These are phyloP conservation scores for Tetraodon nigroviridis DNA, from an alignment of 2,113 vertebrate genomes.

Conservation along the genomic window DNA sequence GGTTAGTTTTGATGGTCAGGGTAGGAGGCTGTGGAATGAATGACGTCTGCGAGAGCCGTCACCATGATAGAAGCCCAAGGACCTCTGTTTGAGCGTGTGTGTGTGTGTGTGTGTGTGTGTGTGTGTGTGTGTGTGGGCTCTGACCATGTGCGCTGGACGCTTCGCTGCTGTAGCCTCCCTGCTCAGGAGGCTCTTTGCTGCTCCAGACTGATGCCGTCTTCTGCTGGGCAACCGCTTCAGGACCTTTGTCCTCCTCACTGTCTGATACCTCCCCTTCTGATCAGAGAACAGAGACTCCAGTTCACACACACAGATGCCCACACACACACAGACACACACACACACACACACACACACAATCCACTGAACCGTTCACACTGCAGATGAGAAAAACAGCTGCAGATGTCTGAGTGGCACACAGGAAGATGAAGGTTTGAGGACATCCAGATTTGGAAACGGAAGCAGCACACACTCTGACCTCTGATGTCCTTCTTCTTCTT, in stretches of 20 bases:
- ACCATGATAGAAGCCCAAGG: too few relatives aligned
- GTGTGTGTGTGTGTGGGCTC: constrained; percentile 14
- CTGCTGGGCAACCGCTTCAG: constrained; percentile 76
- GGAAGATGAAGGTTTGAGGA: constrained; percentile 1
- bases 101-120: too few relatives aligned
- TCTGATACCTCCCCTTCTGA: constrained; percentile 85
- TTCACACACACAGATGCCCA: background rate
- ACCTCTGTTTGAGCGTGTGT: background rate
- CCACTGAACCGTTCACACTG: background rate
- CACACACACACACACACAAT: too few relatives aligned
- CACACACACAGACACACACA: too few relatives aligned
- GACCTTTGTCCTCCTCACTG: constrained; percentile 88
- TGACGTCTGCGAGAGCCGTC: too few relatives aligned
- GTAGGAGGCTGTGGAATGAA: too few relatives aligned
- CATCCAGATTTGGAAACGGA: constrained; percentile 12
- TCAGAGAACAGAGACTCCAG: constrained; percentile 36
- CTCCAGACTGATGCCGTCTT: constrained; percentile 80
- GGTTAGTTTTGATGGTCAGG: too few relatives aligned
- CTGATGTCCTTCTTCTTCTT: constrained; percentile 57
- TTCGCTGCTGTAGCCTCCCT: constrained; percentile 88
- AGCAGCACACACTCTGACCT: constrained; percentile 66
- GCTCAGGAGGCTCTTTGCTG: constrained; percentile 81
- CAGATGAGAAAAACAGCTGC: background rate
- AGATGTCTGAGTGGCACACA: constrained; percentile 1
- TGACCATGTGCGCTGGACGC: constrained; percentile 86